phyloP scores from a whole-genome alignment of 1,140 invertebrate genomes.

The Philaenus spumarius region DNA sequence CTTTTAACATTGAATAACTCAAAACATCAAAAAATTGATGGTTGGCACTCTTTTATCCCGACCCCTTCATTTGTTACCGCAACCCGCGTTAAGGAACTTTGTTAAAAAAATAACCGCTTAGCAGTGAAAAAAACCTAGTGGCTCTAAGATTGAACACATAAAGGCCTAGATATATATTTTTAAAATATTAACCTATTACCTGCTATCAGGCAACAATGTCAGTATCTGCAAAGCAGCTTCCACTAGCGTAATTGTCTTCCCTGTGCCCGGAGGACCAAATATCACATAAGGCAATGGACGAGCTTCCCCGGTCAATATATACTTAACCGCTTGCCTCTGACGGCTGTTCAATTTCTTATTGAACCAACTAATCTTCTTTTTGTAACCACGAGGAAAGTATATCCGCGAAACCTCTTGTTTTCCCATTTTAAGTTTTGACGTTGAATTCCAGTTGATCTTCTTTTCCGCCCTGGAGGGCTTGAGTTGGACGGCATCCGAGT shows the following conservation, averaged over 20 bases:
- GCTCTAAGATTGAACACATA: too few species aligned
- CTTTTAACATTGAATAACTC: too few species aligned
- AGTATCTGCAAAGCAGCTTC: conserved; percentile 80
- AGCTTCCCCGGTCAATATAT: conserved; percentile 64
- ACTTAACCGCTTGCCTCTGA: conserved; percentile 69
- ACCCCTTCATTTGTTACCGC: too few species aligned
- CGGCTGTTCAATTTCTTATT: conserved; percentile 68
- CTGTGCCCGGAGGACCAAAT: conserved; percentile 93
- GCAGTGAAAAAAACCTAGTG: too few species aligned
- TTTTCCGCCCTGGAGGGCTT: background rate
- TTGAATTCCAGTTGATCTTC: conserved; percentile 4
- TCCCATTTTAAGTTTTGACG: background rate
- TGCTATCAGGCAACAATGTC: conserved; percentile 50
- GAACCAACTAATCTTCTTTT: conserved; percentile 51
- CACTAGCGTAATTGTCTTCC: conserved; percentile 89
- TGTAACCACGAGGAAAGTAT: background rate
- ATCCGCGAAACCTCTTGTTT: background rate
- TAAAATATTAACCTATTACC: conserved; percentile 26
- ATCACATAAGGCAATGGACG: conserved; percentile 80
- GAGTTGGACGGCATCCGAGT: too few species aligned
- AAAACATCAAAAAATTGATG: too few species aligned
- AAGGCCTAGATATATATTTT: too few species aligned
- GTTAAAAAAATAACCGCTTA: too few species aligned
- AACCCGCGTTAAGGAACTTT: too few species aligned
- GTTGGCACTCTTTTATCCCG: too few species aligned